phyloP scores from a whole-genome alignment of 2,888 invertebrate species.

The Urechis unicinctus region DNA sequence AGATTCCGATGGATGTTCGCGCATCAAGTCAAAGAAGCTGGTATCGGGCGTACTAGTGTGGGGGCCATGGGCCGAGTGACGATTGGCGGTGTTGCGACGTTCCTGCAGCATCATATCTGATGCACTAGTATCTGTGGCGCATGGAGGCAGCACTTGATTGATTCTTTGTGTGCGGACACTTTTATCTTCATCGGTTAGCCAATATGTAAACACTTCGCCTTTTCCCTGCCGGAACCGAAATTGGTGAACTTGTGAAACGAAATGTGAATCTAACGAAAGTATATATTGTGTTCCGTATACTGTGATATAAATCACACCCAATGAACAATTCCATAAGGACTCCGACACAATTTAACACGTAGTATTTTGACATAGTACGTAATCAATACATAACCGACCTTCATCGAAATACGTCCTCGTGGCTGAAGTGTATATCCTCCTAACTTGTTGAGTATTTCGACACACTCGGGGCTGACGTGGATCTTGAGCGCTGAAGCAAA shows the following conservation, averaged over 20 bases:
- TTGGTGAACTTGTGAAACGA: too few relatives aligned
- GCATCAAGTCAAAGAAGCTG: background rate
- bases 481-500: slow-evolving; percentile 43
- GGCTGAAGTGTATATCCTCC: slow-evolving; percentile 50
- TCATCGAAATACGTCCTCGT: slow-evolving; percentile 50
- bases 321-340: too few relatives aligned
- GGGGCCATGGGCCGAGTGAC: too few relatives aligned
- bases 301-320: too few relatives aligned
- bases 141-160: too few relatives aligned
- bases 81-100: too few relatives aligned
- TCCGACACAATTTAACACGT: too few relatives aligned
- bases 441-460: slow-evolving; percentile 44
- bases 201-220: slow-evolving; percentile 50
- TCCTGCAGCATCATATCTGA: too few relatives aligned
- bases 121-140: too few relatives aligned
- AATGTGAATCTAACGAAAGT: too few relatives aligned
- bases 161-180: slow-evolving; percentile 5
- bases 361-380: background rate
- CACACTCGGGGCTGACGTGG: slow-evolving; percentile 47
- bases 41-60: background rate
- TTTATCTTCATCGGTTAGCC: slow-evolving; percentile 39
- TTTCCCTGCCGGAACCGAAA: slow-evolving; percentile 41
- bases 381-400: slow-evolving; percentile 33
- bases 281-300: too few relatives aligned
- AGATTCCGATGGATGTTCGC: too few relatives aligned